Evolutionary conservation across 2,888 invertebrate genomes (phyloP), one percentile per base, ranked within the genome.

Genomic region (Sphecodes monilicornis): DNA sequence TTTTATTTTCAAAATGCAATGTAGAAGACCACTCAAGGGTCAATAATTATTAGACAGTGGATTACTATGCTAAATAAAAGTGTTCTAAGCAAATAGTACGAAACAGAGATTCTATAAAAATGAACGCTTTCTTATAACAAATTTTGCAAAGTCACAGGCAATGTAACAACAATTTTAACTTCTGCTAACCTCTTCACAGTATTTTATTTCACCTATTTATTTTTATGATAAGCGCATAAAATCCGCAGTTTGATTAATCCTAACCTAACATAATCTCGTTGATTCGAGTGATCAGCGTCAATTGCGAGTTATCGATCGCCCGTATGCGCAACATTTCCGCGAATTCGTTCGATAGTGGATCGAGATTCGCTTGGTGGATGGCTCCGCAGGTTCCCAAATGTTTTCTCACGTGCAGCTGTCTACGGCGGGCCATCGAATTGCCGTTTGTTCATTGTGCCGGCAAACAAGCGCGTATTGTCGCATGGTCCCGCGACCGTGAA

Each of bases 391-490:
- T 80, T 74, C 74, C 64, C 46, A 81, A 88, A 87, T 75, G 78
- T 86, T 89, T 89, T 90, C 91, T 90, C 90, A 91, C 90, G 90
- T 82, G 75, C 78, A 81, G 85, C 82, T 80, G 75, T 73, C 69
- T 73, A 26, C 11, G 41, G 29, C 60, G 75, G 76, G 50, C 68
- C 76, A 43, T 80, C 84, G 84, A 90, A 90, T 88, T 85, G 87
- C 72, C 85, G 84, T 69, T 84, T 85, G 84, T 90, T 90, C 88
- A 89, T 88, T 90, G 91, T 88, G 85, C 80, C 66, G 68, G 76
- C 74, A 89, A 89, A 88, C 89, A 87, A 86, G 86, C 86, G 80
- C 70, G 88, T 86, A 89, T 90, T 90, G 90, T 91, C 86, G 85
- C 88, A 81, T 68, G 71, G 83, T 32, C 78, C 82, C 43, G 80